Evolutionary conservation across 2,888 invertebrate genomes (phyloP).

Genomic region (Anthrax anthrax): DNA sequence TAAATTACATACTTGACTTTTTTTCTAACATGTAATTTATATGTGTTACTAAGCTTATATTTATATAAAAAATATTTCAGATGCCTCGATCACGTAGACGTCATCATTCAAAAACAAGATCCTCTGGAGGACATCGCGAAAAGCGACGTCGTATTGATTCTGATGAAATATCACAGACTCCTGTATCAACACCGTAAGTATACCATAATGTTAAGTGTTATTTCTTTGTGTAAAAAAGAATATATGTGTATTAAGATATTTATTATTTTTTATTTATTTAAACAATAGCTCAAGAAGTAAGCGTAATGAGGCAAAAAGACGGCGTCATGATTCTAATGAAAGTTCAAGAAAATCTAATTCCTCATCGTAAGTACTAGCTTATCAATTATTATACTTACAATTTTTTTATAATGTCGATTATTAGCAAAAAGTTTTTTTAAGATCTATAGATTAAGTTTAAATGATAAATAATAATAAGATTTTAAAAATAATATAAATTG

Average conservation of each 20-base stretch:
- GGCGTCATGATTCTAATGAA: slow-evolving; percentile 48
- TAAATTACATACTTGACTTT: no score
- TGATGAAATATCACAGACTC: slow-evolving; percentile 31
- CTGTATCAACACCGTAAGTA: slow-evolving; percentile 5
- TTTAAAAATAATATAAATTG: no score
- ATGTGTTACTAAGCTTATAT: no score
- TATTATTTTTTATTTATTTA: no score
- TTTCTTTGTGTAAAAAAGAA: no score
- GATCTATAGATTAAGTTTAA: no score
- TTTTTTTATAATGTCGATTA: no score
- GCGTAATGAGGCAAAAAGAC: slow-evolving; percentile 35
- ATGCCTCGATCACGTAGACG: slow-evolving; percentile 74
- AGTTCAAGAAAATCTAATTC: slow-evolving; percentile 30
- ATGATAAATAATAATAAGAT: no score
- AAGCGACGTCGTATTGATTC: slow-evolving; percentile 59
- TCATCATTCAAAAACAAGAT: slow-evolving; percentile 52
- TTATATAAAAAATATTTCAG: slow-evolving; percentile 34
- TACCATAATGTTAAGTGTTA: neutral
- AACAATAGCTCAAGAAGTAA: slow-evolving; percentile 14
- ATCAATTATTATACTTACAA: no score
- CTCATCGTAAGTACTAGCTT: slow-evolving; percentile 9
- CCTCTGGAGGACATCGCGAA: slow-evolving; percentile 33
- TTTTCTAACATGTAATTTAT: no score
- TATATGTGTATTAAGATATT: no score
- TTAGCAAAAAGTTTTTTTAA: no score